phyloP scores from a whole-genome alignment of 2,888 invertebrate genomes.

The Sphinx pinastri region DNA sequence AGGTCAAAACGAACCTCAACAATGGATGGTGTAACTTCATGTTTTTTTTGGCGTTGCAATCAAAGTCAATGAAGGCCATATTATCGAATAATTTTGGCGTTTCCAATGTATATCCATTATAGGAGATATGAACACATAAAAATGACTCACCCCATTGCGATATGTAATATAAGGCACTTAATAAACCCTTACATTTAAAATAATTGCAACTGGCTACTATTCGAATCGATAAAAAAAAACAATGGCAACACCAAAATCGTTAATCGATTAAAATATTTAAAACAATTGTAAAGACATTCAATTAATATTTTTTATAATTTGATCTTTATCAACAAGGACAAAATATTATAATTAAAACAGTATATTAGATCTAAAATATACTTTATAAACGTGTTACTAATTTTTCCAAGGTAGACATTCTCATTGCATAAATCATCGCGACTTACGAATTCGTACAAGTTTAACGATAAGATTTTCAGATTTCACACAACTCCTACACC shows the following conservation, averaged over 20 bases:
- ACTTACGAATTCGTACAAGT: not conserved
- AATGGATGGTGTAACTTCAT: no score
- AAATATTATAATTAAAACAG: not conserved
- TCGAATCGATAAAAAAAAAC: constrained; percentile 35
- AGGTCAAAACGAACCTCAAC: no score
- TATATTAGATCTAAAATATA: not conserved
- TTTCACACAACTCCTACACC: not conserved
- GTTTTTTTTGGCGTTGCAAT: no score
- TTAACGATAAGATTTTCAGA: not conserved
- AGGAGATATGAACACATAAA: constrained; percentile 23
- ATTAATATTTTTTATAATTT: not conserved
- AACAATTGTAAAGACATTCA: constrained; percentile 4
- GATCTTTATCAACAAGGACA: no score
- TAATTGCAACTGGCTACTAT: not conserved
- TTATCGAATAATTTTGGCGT: no score
- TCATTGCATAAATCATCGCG: not conserved
- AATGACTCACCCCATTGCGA: constrained; percentile 5
- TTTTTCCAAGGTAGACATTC: not conserved
- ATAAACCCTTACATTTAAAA: constrained; percentile 45
- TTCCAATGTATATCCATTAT: no score
- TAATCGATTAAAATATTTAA: constrained; percentile 30
- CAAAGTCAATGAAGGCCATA: no score
- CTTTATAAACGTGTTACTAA: not conserved
- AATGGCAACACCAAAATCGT: constrained; percentile 67
- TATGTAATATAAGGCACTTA: constrained; percentile 50